Evolutionary conservation across 53 echinoderm and acorn worm genomes (phyloP).

Genomic region (Apostichopus leukothele): DNA sequence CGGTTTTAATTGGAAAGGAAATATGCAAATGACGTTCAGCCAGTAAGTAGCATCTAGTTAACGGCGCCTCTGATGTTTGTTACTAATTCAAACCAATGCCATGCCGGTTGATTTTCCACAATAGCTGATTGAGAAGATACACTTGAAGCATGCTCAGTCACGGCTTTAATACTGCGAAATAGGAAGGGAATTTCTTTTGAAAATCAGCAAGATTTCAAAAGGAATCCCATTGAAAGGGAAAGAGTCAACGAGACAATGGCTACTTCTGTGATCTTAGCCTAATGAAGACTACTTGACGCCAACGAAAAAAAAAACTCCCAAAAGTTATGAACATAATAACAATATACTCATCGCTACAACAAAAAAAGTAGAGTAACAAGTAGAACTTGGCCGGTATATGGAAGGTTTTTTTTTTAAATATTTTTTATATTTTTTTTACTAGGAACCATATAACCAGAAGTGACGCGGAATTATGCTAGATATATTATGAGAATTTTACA

Average conservation of each 20-base stretch:
- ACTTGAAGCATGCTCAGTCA: slow-evolving; percentile 14
- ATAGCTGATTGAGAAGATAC: slow-evolving; percentile 3
- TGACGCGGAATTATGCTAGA: too few relatives aligned
- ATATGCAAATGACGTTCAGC: slow-evolving; percentile 29
- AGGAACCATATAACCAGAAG: too few relatives aligned
- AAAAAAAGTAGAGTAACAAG: too few relatives aligned
- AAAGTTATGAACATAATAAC: not conserved
- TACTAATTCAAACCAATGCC: slow-evolving; percentile 20
- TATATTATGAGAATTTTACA: too few relatives aligned
- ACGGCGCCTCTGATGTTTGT: slow-evolving; percentile 36
- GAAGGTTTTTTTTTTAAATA: too few relatives aligned
- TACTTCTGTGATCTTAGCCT: slow-evolving; percentile 18
- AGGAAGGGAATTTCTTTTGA: not conserved
- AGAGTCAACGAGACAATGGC: slow-evolving; percentile 26
- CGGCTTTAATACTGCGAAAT: slow-evolving; percentile 4
- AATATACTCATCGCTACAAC: not conserved
- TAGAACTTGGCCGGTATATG: too few relatives aligned
- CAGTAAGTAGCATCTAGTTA: slow-evolving; percentile 21
- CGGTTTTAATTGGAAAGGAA: slow-evolving; percentile 34
- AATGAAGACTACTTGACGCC: slow-evolving; percentile 34
- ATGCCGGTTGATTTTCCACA: slow-evolving; percentile 36
- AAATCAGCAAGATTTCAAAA: not conserved
- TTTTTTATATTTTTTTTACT: too few relatives aligned
- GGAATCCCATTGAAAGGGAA: slow-evolving; percentile 6
- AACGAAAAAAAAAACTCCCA: slow-evolving; percentile 22